These are phyloP conservation scores for Paratrypauchen microcephalus DNA, from an alignment of 2,797 vertebrate genomes.

Conservation along the genomic window DNA sequence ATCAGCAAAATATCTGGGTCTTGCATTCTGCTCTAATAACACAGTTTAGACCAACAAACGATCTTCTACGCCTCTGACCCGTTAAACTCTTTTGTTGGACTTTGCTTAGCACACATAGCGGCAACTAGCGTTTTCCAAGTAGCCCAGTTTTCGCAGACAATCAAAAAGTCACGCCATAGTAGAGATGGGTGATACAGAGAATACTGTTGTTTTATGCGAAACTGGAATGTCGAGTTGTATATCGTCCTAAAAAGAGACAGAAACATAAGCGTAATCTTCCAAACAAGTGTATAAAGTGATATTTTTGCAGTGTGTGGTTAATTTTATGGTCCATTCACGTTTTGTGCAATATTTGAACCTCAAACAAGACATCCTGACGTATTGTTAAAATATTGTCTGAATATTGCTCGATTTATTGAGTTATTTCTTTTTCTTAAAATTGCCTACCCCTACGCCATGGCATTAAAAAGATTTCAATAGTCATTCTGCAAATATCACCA, in stretches of 20 bases:
- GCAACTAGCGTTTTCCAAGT: conserved; percentile 7
- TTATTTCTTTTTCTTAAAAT: too few species aligned
- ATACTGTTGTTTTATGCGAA: too few species aligned
- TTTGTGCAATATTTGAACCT: too few species aligned
- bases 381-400: too few species aligned
- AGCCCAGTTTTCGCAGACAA: conserved; percentile 1
- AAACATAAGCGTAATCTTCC: too few species aligned
- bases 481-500: neutral
- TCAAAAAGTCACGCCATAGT: conserved; percentile 9
- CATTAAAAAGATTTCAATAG: conserved; percentile 30
- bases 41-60: conserved; percentile 38
- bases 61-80: conserved; percentile 23
- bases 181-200: neutral
- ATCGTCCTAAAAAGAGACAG: too few species aligned
- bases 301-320: too few species aligned
- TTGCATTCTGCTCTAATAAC: conserved; percentile 42
- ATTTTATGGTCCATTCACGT: too few species aligned
- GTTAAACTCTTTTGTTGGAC: neutral
- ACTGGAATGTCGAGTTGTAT: too few species aligned
- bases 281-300: too few species aligned
- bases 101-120: neutral
- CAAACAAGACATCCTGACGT: too few species aligned
- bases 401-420: too few species aligned
- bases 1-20: conserved; percentile 59
- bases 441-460: neutral